Evolutionary conservation across 2,888 invertebrate genomes (phyloP).

Genomic region (Ophioninae sp.): DNA sequence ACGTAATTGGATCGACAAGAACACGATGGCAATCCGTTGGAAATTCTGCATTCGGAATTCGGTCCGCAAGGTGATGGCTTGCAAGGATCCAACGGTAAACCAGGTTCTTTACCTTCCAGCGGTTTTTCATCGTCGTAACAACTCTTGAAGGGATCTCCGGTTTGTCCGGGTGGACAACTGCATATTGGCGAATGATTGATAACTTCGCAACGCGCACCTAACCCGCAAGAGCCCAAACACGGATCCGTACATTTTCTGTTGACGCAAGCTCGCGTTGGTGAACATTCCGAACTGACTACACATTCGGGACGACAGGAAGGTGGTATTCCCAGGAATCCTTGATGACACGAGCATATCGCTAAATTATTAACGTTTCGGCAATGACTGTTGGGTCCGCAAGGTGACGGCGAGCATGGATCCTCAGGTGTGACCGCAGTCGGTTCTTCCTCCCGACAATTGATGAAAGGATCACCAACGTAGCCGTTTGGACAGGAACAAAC

Average conservation of each 20-base stretch:
- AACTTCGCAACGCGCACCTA: conserved; percentile 83
- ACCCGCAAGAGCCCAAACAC: conserved; percentile 82
- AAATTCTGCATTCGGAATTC: conserved; percentile 87
- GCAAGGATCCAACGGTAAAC: conserved; percentile 84
- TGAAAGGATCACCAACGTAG: conserved; percentile 81
- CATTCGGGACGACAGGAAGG: conserved; percentile 81
- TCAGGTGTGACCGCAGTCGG: conserved; percentile 58
- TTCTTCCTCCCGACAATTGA: conserved; percentile 76
- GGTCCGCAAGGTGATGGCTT: conserved; percentile 91
- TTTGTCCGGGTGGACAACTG: conserved; percentile 80
- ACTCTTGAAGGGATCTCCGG: conserved; percentile 90
- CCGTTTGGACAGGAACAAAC: conserved; percentile 83
- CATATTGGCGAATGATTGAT: conserved; percentile 82
- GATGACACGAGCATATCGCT: conserved; percentile 81
- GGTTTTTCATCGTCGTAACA: conserved; percentile 84
- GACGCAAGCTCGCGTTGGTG: conserved; percentile 84
- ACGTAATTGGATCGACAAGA: conserved; percentile 89
- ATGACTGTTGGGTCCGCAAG: conserved; percentile 80
- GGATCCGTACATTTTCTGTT: conserved; percentile 88
- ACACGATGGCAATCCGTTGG: conserved; percentile 87
- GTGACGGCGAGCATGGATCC: conserved; percentile 79
- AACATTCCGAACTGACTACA: conserved; percentile 81
- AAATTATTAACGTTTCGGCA: conserved; percentile 80
- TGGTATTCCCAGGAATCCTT: conserved; percentile 81
- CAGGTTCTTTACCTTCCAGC: conserved; percentile 74